Conservation (phyloP, 2,888 invertebrate species). For the Apamea monoglypha region DNA sequence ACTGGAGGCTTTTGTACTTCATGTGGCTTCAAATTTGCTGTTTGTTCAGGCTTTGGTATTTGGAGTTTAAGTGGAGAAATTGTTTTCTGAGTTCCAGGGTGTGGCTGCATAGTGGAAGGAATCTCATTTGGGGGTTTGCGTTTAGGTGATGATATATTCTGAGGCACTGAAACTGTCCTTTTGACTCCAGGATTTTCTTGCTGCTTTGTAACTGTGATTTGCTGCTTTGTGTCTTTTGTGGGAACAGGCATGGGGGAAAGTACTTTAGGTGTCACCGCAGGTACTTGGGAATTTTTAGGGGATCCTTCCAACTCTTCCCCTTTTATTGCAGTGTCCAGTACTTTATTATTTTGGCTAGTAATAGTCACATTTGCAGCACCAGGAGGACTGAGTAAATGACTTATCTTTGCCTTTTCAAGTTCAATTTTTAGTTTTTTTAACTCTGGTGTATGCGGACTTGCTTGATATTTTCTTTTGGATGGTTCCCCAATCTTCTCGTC, state of each 20-base stretch:
- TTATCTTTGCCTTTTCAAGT: constrained; percentile 81
- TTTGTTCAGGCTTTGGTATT: constrained; percentile 81
- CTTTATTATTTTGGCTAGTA: constrained; percentile 65
- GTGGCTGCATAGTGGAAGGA: constrained; percentile 62
- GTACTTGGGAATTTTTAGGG: constrained; percentile 63
- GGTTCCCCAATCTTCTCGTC: constrained; percentile 81
- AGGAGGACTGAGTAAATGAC: constrained; percentile 59
- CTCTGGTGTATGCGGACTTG: constrained; percentile 77
- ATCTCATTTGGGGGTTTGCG: constrained; percentile 85
- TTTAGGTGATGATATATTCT: constrained; percentile 85
- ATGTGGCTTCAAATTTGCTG: constrained; percentile 67
- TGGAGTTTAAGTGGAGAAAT: constrained; percentile 85
- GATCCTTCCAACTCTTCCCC: constrained; percentile 69
- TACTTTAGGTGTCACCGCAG: constrained; percentile 49
- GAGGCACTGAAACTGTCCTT: constrained; percentile 75
- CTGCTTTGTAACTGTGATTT: constrained; percentile 61
- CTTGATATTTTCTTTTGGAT: constrained; percentile 82
- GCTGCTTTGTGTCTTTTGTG: constrained; percentile 75
- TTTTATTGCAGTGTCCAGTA: constrained; percentile 65
- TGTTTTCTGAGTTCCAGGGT: constrained; percentile 74
- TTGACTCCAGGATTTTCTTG: constrained; percentile 78
- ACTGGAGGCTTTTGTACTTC: constrained; percentile 72
- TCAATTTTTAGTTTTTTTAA: constrained; percentile 85
- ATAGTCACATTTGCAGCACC: constrained; percentile 57
- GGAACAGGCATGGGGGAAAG: constrained; percentile 53